Evolutionary conservation across 30 jellyfish, hydroid and myxozoan species (phyloP).

Genomic region (Hydractinia echinata): DNA sequence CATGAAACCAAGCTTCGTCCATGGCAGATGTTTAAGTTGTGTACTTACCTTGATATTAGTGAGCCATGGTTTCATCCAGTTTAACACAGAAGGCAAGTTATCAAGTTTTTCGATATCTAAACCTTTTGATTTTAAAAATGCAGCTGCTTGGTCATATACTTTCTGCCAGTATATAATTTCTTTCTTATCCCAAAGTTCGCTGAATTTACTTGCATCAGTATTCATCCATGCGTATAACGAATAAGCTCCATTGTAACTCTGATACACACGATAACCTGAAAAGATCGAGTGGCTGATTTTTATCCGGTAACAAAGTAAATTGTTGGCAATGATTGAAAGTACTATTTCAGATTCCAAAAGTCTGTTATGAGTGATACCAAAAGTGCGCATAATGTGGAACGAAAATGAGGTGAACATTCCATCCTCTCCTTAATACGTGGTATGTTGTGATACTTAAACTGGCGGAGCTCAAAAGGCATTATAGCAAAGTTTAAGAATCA

Average conservation of each 20-base stretch:
- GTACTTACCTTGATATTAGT: constrained; percentile 27
- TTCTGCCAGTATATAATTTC: constrained; percentile 54
- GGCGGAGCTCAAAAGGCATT: too few relatives aligned
- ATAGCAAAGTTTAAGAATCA: too few relatives aligned
- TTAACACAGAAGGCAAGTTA: constrained; percentile 12
- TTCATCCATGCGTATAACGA: constrained; percentile 58
- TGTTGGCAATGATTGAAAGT: too few relatives aligned
- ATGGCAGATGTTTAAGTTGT: constrained; percentile 12
- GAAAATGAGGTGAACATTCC: too few relatives aligned
- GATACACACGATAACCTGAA: constrained; percentile 56
- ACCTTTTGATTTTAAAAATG: constrained; percentile 25
- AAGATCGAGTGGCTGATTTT: too few relatives aligned
- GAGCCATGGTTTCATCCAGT: constrained; percentile 46
- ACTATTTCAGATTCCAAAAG: too few relatives aligned
- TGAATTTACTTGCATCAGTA: constrained; percentile 16
- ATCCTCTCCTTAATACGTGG: too few relatives aligned
- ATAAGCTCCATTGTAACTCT: constrained; percentile 44
- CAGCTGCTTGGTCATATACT: constrained; percentile 32
- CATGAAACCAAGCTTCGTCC: neutral
- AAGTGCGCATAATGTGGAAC: too few relatives aligned
- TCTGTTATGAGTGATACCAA: too few relatives aligned
- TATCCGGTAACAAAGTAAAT: too few relatives aligned
- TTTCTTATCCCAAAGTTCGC: constrained; percentile 17
- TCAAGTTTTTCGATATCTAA: constrained; percentile 33
- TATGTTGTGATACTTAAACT: too few relatives aligned